Evolutionary conservation across 2,797 vertebrate species (phyloP).

Genomic region (Sebastes cheni): DNA sequence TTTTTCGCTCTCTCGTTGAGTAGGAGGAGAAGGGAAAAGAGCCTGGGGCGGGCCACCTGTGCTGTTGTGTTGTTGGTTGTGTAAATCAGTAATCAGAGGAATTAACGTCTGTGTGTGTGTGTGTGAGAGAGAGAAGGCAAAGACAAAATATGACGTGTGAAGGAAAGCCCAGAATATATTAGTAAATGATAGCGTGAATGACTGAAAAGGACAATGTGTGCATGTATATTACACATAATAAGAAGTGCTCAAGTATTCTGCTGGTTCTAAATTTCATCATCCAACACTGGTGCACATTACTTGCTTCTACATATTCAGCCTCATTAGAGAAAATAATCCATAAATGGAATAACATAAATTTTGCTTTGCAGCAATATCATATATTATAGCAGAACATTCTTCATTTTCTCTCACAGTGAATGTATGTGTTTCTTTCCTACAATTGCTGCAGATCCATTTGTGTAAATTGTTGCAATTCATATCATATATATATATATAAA

Average conservation of each 20-base stretch:
- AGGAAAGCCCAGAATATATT: neutral
- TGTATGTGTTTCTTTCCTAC: neutral
- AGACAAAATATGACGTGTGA: conserved; percentile 3
- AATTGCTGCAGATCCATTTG: neutral
- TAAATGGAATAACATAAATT: conserved; percentile 27
- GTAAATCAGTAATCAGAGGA: conserved; percentile 66
- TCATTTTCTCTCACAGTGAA: neutral
- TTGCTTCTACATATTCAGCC: conserved; percentile 18
- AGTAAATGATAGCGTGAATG: neutral
- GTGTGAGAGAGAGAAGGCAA: neutral
- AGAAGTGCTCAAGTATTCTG: neutral
- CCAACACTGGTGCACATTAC: conserved; percentile 13
- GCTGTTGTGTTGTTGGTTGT: conserved; percentile 45
- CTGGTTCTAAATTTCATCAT: conserved; percentile 2
- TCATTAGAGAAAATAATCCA: conserved; percentile 22
- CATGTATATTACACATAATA: too few relatives aligned
- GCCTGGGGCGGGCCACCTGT: conserved; percentile 65
- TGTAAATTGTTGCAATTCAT: neutral
- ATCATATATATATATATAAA: neutral
- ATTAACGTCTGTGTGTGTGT: conserved; percentile 42
- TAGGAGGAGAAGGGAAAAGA: conserved; percentile 28
- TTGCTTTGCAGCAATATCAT: conserved; percentile 20
- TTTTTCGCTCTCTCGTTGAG: conserved; percentile 43
- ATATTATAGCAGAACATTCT: neutral
- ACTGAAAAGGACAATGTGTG: neutral